Base-by-base conservation (phyloP, 2,888 invertebrate genomes). In the Ceriagrion tenellum region DNA sequence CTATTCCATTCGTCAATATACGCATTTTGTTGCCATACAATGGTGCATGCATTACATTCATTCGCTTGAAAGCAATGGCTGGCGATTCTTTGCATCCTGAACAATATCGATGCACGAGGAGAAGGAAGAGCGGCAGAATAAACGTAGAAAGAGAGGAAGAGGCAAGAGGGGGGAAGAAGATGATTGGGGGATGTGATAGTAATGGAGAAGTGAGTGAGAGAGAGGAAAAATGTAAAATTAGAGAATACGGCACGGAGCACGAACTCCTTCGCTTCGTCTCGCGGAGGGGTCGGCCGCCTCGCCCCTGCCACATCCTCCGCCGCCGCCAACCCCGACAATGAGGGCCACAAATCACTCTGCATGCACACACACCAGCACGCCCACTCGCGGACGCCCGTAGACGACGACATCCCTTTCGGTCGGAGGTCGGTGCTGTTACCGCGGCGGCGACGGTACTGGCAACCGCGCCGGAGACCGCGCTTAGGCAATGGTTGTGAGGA, bases 301-400 rank as follows among this genome's bases (percentile, higher is more conserved):
- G 1, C 81, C 30, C 81, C 81, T 4, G 81, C 81, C 81, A 81
- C 81, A 81, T 81, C 81, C 81, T 81, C 81, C 69, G 59, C 63
- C 56, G 59, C 91, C 91, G 91, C 91, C 56, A 40, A 59, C 91
- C 91, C 63, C 91, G 91, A 91, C 91, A 63, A 91, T 63, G 91
- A 91, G 91, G 30, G 63, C 40, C 63, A 91, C 91, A 91, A 91
- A 91, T 91, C 91, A 91, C 91, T 63, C n/a, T n/a, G 13, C 81
- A 35, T 30, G n/a, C 30, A 81, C 69, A 13, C n/a, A 47, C 47
- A 47, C 47, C 47, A 47, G 8, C 30, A 63, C 91, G 35, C 91
- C 63, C 91, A 91, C 91, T 40, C 91, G 91, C 63, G 26, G 26
- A 35, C 35, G 35, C 35, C 3, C 30, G 16, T 3, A 16, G 81